Evolutionary conservation across 2,888 invertebrate genomes (phyloP).

Genomic region (Dynastes tityus): DNA sequence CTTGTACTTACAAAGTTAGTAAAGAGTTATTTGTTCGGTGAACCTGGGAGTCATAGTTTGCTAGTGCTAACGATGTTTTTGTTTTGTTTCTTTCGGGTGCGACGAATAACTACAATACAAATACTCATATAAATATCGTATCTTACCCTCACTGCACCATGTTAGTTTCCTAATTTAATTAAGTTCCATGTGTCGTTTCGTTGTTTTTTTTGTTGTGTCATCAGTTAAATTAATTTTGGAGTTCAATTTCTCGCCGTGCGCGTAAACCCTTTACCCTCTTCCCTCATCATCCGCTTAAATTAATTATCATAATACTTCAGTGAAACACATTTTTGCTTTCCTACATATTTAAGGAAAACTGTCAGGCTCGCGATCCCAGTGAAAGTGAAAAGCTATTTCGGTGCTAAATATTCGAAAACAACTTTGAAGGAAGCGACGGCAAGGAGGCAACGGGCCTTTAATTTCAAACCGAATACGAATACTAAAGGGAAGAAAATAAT

Average conservation of each 20-base stretch:
- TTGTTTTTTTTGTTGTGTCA: conserved; percentile 26
- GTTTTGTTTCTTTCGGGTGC: too few species aligned
- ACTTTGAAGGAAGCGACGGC: conserved; percentile 33
- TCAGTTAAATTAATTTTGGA: conserved; percentile 34
- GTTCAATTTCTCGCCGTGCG: conserved; percentile 5
- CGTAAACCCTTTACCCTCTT: conserved; percentile 1
- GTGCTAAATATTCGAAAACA: conserved; percentile 45
- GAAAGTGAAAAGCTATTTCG: conserved; percentile 43
- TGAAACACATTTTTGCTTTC: conserved; percentile 38
- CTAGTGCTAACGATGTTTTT: too few species aligned
- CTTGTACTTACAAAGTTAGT: too few species aligned
- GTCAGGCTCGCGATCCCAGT: conserved; percentile 17
- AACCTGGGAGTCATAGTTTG: too few species aligned
- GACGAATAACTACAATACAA: too few species aligned
- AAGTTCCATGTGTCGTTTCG: conserved; percentile 15
- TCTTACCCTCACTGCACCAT: too few species aligned
- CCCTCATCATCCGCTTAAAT: conserved; percentile 28
- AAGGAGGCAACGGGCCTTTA: conserved; percentile 37
- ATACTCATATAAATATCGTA: too few species aligned
- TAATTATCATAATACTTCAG: conserved; percentile 42
- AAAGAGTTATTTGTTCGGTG: too few species aligned
- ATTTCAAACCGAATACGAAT: conserved; percentile 42
- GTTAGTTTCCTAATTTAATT: conserved; percentile 6
- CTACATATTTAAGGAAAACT: conserved; percentile 34
- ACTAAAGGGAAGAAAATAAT: conserved; percentile 40